A percentile compares a stretch with the other conserved stretches of the same genome.
phyloP scores from a whole-genome alignment of 2,797 vertebrate genomes.

The Sebastes hopkinsi region DNA sequence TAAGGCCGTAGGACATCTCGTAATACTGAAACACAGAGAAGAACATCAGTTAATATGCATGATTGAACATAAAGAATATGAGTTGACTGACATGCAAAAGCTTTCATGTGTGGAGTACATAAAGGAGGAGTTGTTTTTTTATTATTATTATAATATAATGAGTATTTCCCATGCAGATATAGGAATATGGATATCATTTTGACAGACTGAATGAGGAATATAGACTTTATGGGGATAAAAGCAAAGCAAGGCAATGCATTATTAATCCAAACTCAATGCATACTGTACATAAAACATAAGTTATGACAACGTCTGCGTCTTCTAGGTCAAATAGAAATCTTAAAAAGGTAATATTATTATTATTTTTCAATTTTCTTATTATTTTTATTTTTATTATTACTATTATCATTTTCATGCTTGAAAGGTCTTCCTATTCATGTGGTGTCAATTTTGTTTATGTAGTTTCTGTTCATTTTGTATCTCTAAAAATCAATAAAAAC shows the following conservation, averaged over 20 bases:
- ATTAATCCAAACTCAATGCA: background rate
- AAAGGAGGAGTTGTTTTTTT: background rate
- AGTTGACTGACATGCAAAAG: background rate
- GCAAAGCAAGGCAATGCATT: background rate
- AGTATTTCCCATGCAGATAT: background rate
- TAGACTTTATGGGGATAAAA: background rate
- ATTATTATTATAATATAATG: background rate
- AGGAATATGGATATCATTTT: background rate
- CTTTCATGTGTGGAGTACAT: background rate
- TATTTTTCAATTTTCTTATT: too few species aligned
- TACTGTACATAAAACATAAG: background rate
- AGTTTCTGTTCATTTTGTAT: too few species aligned
- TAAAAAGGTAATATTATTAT: background rate
- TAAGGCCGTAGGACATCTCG: slow-evolving; percentile 87
- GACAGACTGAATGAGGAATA: background rate
- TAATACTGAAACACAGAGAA: slow-evolving; percentile 81
- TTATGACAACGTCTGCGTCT: background rate
- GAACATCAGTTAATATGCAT: slow-evolving; percentile 1
- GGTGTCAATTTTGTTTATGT: too few species aligned
- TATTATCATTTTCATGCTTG: too few species aligned
- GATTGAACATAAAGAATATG: background rate
- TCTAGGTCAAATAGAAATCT: background rate
- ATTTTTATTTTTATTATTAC: too few species aligned
- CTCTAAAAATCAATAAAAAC: too few species aligned
- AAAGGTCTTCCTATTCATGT: too few species aligned